phyloP scores from a whole-genome alignment of 2,888 invertebrate species.

The Stegophylla sp. region DNA sequence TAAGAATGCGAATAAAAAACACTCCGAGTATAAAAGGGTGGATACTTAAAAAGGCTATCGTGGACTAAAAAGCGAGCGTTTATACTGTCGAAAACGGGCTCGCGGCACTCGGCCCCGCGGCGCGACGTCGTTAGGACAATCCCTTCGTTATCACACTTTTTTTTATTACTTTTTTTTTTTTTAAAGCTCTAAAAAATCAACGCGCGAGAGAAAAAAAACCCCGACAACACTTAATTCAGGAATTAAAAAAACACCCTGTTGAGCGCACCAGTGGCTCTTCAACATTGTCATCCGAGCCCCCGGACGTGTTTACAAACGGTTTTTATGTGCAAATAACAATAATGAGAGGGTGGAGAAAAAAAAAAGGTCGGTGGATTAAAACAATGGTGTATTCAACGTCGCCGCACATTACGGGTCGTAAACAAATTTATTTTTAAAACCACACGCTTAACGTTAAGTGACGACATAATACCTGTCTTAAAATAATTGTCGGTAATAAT shows the following conservation, averaged over 20 bases:
- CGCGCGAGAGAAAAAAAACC: slow-evolving; percentile 35
- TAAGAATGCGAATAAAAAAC: slow-evolving; percentile 42
- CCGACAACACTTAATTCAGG: slow-evolving; percentile 51
- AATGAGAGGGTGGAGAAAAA: slow-evolving; percentile 41
- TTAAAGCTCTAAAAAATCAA: slow-evolving; percentile 37
- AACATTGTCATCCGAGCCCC: slow-evolving; percentile 51
- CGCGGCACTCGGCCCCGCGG: slow-evolving; percentile 33
- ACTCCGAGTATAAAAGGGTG: slow-evolving; percentile 32
- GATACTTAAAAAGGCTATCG: slow-evolving; percentile 51
- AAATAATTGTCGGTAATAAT: too few relatives aligned
- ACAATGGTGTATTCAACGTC: slow-evolving; percentile 41
- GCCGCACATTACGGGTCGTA: slow-evolving; percentile 4
- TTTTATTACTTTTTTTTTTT: slow-evolving; percentile 8
- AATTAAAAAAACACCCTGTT: slow-evolving; percentile 57
- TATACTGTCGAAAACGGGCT: slow-evolving; percentile 35
- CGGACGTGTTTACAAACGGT: slow-evolving; percentile 58
- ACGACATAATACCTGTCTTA: background rate
- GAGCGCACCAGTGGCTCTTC: slow-evolving; percentile 51
- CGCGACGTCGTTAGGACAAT: slow-evolving; percentile 48
- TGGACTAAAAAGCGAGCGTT: slow-evolving; percentile 36
- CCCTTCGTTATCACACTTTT: slow-evolving; percentile 56
- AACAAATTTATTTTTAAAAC: slow-evolving; percentile 26
- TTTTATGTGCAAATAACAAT: slow-evolving; percentile 58
- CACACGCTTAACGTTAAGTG: background rate
- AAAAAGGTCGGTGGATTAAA: slow-evolving; percentile 49